phyloP scores from a whole-genome alignment of 1,140 invertebrate species.

The Drosophila ambigua region DNA sequence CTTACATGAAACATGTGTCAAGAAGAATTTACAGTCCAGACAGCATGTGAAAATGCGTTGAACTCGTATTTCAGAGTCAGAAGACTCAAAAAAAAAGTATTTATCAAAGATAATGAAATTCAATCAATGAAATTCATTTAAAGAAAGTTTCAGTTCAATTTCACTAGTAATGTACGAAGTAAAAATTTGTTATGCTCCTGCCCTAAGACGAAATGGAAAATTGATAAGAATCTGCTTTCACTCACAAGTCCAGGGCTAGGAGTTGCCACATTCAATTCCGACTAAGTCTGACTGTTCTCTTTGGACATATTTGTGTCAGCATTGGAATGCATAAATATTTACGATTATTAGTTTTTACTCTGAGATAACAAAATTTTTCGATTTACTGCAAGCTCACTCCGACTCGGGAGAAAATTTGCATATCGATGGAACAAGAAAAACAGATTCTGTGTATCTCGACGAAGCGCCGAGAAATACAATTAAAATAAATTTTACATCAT shows the following conservation, averaged over 20 bases:
- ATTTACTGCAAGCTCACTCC: conserved; percentile 45
- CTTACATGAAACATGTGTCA: conserved; percentile 48
- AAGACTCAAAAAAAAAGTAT: too few relatives aligned
- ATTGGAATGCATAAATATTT: conserved; percentile 72
- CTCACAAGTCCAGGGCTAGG: conserved; percentile 35
- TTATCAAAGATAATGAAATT: too few relatives aligned
- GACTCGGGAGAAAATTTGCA: conserved; percentile 56
- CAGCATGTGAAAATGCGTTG: conserved; percentile 25
- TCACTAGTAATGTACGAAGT: conserved; percentile 62
- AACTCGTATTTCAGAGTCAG: conserved; percentile 12
- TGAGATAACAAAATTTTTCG: conserved; percentile 74
- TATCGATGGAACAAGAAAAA: conserved; percentile 59
- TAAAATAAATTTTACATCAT: conserved; percentile 61
- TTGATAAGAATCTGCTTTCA: conserved; percentile 60
- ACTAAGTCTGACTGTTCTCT: conserved; percentile 53
- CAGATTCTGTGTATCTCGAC: neutral
- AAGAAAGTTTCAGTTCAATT: conserved; percentile 72
- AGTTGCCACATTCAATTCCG: conserved; percentile 38
- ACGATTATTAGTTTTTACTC: conserved; percentile 75
- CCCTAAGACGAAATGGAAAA: conserved; percentile 35
- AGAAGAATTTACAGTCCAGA: conserved; percentile 58
- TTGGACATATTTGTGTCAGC: conserved; percentile 58
- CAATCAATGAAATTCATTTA: conserved; percentile 28
- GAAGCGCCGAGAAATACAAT: conserved; percentile 51
- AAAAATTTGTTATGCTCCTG: conserved; percentile 14